Base-by-base conservation (phyloP, 2,888 invertebrate species). In the Molorchus minor region DNA sequence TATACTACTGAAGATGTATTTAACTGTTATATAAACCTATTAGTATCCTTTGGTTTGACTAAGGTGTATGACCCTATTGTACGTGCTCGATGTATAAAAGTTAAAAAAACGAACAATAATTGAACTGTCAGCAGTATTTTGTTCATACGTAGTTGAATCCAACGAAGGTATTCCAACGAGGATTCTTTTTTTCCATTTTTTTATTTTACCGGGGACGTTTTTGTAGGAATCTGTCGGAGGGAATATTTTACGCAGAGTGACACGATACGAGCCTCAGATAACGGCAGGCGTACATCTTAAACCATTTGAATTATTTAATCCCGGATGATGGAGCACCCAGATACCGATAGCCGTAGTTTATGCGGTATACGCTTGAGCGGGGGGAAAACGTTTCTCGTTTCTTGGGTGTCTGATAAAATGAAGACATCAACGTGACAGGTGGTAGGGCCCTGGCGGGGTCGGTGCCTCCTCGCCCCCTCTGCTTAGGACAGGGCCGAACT, bases 401-500 rank as follows among this genome's bases (percentile, higher is more conserved):
- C 13, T 41, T 21, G 52, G 52, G 41, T 41, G 29, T 17, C 17
- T 30, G 17, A 41, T 41, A 41, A 41, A 66, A 66, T 68, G 68
- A 70, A 69, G 67, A 67, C 70, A 70, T 70, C 70, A 70, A 65
- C 65, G 58, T 67, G 67, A 67, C 68, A 68, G 67, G 67, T 70
- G 68, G 68, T 65, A 29, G 52, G n/a, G 67, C 70, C 67, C 51
- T 56, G 68, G 67, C 66, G 58, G 58, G 51, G 38, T 64, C 45
- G 53, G 56, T 64, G 61, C 57, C 55, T 61, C 55, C 47, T 56
- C 55, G 57, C 57, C 47, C 61, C 53, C 52, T 47, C 30, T 44
- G 25, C 16, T 36, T 29, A 17, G 40, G n/a, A 25, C 49, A 49
- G 49, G 49, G 15, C 16, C 17, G 49, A 16, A 49, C 38, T 49